phyloP scores from a whole-genome alignment of 1,140 invertebrate species.

The Plectus sambesii region DNA sequence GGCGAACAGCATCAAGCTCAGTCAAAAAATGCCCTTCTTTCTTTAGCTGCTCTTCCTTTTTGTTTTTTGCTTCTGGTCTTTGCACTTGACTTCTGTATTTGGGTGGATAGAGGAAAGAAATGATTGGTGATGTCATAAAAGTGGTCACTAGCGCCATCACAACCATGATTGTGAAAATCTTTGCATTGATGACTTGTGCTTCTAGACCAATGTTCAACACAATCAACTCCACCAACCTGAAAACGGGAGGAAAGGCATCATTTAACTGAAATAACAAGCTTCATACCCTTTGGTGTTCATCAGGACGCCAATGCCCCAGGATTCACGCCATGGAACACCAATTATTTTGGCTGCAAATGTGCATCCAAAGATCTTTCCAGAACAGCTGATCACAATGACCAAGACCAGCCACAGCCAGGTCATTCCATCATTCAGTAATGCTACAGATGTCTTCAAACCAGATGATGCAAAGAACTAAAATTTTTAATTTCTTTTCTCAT shows the following conservation, averaged over 20 bases:
- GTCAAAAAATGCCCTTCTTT: too few relatives aligned
- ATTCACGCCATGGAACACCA: constrained; percentile 17
- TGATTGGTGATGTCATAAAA: constrained; percentile 16
- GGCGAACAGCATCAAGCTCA: neutral
- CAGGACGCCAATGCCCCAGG: constrained; percentile 14
- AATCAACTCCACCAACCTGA: constrained; percentile 14
- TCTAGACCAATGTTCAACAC: constrained; percentile 20
- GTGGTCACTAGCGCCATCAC: constrained; percentile 17
- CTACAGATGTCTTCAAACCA: constrained; percentile 16
- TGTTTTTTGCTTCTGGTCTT: constrained; percentile 3
- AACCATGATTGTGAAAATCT: constrained; percentile 16
- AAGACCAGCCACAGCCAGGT: constrained; percentile 8
- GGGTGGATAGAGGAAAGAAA: constrained; percentile 13
- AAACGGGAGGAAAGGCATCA: neutral
- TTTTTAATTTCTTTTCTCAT: neutral
- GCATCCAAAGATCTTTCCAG: constrained; percentile 18
- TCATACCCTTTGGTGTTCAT: constrained; percentile 17
- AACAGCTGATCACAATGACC: constrained; percentile 14
- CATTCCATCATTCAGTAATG: constrained; percentile 10
- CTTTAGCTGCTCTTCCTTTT: too few relatives aligned
- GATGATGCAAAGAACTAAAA: constrained; percentile 18
- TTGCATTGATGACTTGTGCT: constrained; percentile 14
- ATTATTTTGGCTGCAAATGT: constrained; percentile 11
- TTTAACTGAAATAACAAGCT: neutral
- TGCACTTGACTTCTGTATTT: constrained; percentile 11